These are phyloP conservation scores for Drosophila biarmipes DNA, from an alignment of 1,140 invertebrate species.

Conservation along the genomic window DNA sequence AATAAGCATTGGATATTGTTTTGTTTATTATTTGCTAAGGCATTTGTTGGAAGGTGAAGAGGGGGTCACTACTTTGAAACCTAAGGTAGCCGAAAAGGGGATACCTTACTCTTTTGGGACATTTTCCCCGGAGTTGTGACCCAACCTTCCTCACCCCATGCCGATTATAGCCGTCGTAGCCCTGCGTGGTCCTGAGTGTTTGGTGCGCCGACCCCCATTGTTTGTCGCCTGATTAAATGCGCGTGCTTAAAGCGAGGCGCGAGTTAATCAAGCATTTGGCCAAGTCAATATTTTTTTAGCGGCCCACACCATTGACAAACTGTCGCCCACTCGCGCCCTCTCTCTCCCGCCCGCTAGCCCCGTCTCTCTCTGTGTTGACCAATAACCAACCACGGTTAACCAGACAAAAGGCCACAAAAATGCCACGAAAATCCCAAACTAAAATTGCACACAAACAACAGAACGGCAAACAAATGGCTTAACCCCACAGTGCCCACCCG, in stretches of 20 bases:
- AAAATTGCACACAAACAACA: constrained; percentile 80
- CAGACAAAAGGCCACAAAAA: constrained; percentile 85
- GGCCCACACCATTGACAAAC: constrained; percentile 58
- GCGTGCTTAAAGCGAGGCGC: constrained; percentile 65
- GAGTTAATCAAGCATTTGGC: constrained; percentile 80
- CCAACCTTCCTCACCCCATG: not conserved
- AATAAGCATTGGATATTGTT: no score
- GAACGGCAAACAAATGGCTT: constrained; percentile 42
- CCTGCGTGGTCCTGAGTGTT: constrained; percentile 2
- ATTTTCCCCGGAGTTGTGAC: not conserved
- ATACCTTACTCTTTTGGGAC: no score
- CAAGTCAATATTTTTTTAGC: constrained; percentile 81
- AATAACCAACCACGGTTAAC: constrained; percentile 84
- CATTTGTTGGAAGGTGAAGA: no score
- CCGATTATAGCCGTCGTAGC: constrained; percentile 2
- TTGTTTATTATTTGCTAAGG: no score
- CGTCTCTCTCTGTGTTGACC: constrained; percentile 62
- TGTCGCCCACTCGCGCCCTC: constrained; percentile 9
- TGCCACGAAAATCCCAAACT: constrained; percentile 84
- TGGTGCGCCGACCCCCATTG: constrained; percentile 17
- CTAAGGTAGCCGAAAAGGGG: no score
- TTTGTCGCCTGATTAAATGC: constrained; percentile 60
- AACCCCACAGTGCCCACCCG: constrained; percentile 14
- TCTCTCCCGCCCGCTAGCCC: constrained; percentile 1
- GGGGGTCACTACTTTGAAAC: no score